Conservation (phyloP, 2,888 invertebrate species). For the Lysandra bellargus region DNA sequence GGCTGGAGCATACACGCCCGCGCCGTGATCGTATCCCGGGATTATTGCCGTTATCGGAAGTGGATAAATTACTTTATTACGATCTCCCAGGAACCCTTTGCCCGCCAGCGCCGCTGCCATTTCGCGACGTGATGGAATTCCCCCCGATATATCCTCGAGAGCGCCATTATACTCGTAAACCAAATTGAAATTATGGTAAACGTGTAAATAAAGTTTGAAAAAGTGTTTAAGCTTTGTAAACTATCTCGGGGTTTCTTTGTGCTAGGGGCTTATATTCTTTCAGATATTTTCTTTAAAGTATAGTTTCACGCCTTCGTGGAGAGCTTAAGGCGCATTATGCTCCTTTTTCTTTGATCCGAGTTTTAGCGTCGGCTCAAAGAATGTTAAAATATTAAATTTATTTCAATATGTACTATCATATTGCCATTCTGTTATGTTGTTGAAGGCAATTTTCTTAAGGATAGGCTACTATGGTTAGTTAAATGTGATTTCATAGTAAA, state of each 20-base stretch:
- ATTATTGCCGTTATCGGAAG: conserved; percentile 74
- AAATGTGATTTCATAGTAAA: not conserved
- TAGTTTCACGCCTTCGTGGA: not conserved
- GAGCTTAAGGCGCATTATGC: not conserved
- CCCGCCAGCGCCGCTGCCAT: conserved; percentile 54
- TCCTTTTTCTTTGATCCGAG: conserved; percentile 14
- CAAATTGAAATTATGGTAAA: conserved; percentile 52
- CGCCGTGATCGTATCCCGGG: conserved; percentile 50
- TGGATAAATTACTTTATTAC: conserved; percentile 78
- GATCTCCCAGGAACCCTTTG: conserved; percentile 61
- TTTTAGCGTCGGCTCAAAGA: not conserved
- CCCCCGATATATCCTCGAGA: conserved; percentile 61
- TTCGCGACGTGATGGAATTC: conserved; percentile 63
- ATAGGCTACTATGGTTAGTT: not conserved
- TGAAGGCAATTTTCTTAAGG: not conserved
- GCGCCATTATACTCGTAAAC: conserved; percentile 50
- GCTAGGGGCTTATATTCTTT: conserved; percentile 1
- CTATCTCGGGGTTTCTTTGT: conserved; percentile 26
- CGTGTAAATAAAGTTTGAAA: conserved; percentile 46
- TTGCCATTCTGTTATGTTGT: not conserved
- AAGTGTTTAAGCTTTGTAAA: conserved; percentile 37
- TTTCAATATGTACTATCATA: not conserved
- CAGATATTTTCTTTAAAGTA: conserved; percentile 1
- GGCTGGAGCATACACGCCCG: conserved; percentile 18
- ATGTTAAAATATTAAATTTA: not conserved